Evolutionary conservation across 2,113 vertebrate genomes (phyloP).

Genomic region (Gnathonemus longibarbis): DNA sequence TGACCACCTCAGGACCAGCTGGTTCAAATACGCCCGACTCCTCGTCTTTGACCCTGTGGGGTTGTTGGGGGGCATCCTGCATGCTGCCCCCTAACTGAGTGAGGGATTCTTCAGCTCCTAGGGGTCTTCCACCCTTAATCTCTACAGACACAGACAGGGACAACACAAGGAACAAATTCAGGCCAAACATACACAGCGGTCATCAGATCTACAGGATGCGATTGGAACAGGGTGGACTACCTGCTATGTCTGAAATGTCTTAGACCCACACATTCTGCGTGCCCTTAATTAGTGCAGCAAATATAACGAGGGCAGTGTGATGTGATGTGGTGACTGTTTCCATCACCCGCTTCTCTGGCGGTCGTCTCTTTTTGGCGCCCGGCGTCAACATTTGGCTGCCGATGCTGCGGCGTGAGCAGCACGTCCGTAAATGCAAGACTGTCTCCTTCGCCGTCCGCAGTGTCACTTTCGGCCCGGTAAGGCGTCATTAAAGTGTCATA

Average conservation of each 20-base stretch:
- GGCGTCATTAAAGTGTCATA: too few relatives aligned
- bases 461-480: neutral
- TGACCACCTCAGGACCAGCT: conserved; percentile 8
- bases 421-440: neutral
- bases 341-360: too few relatives aligned
- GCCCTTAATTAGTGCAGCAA: too few relatives aligned
- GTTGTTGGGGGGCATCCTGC: neutral
- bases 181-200: neutral
- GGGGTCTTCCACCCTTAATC: neutral
- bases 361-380: too few relatives aligned
- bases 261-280: too few relatives aligned
- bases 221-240: neutral
- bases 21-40: neutral
- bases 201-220: neutral
- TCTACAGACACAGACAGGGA: neutral
- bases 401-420: neutral
- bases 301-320: too few relatives aligned
- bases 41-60: conserved; percentile 1
- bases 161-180: neutral
- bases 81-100: neutral
- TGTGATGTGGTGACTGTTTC: too few relatives aligned
- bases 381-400: neutral
- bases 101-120: neutral
- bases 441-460: neutral
- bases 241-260: too few relatives aligned